A percentile compares a stretch with the other conserved stretches of the same genome.
Evolutionary conservation across 2,113 vertebrate genomes (phyloP).

Genomic region (Corythornis cristatus): DNA sequence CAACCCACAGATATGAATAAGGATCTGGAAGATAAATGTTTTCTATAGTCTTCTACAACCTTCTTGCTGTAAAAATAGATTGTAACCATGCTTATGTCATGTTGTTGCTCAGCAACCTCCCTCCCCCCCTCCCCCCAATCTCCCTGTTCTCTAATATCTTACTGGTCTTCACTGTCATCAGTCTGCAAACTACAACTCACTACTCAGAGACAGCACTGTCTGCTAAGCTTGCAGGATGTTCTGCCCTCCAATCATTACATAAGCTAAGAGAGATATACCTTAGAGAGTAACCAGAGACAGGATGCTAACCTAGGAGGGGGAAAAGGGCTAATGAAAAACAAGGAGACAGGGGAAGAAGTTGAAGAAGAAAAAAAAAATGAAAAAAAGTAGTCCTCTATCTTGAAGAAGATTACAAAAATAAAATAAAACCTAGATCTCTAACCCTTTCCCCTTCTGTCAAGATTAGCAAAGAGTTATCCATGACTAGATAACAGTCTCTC

Average conservation of each 20-base stretch:
- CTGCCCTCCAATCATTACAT: constrained; percentile 11
- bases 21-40: constrained; percentile 4
- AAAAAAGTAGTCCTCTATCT: neutral
- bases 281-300: neutral
- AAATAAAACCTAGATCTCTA: neutral
- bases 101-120: constrained; percentile 73
- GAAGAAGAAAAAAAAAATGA: neutral
- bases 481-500: neutral
- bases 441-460: neutral
- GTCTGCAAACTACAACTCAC: neutral
- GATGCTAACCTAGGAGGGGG: neutral
- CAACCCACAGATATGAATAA: neutral
- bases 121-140: neutral
- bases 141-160: constrained; percentile 42
- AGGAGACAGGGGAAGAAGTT: neutral
- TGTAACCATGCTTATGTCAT: constrained; percentile 50
- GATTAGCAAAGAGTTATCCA: neutral
- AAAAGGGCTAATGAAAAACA: neutral
- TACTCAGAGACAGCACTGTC: neutral
- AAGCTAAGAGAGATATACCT: neutral
- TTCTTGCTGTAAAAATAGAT: constrained; percentile 72
- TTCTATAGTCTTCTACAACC: constrained; percentile 45
- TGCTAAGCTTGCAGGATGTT: constrained; percentile 29
- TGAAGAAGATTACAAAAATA: neutral
- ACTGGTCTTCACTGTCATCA: constrained; percentile 39